Conservation (phyloP, 2,888 invertebrate species). For the Galeruca laticollis region DNA sequence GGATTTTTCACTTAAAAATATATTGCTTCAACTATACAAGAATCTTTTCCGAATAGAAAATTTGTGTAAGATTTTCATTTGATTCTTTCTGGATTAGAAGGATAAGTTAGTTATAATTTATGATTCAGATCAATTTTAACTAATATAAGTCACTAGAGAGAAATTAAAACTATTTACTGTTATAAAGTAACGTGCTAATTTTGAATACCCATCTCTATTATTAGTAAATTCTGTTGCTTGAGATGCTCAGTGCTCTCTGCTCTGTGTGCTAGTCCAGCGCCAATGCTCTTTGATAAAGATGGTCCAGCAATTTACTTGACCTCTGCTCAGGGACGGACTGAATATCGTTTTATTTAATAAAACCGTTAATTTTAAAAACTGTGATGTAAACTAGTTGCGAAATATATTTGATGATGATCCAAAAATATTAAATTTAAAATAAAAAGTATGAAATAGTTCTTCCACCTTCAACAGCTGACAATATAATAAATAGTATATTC, state of each 20-base stretch:
- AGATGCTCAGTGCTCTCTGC: conserved; percentile 30
- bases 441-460: too few relatives aligned
- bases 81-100: too few relatives aligned
- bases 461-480: too few relatives aligned
- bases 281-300: conserved; percentile 54
- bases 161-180: background rate
- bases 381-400: background rate
- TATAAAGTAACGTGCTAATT: background rate
- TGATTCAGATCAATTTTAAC: too few relatives aligned
- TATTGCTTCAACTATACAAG: too few relatives aligned
- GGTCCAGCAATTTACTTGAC: conserved; percentile 58
- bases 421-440: background rate
- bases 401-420: background rate
- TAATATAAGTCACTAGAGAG: too few relatives aligned
- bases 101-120: too few relatives aligned
- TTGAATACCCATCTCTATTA: background rate
- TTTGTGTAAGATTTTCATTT: too few relatives aligned
- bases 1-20: too few relatives aligned
- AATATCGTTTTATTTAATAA: background rate
- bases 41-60: too few relatives aligned
- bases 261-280: conserved; percentile 45
- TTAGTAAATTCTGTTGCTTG: background rate
- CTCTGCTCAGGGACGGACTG: conserved; percentile 47
- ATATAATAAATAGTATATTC: too few relatives aligned
- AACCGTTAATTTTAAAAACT: conserved; percentile 3